These are phyloP conservation scores for Noctua fimbriata DNA, from an alignment of 2,888 invertebrate species.

Conservation along the genomic window DNA sequence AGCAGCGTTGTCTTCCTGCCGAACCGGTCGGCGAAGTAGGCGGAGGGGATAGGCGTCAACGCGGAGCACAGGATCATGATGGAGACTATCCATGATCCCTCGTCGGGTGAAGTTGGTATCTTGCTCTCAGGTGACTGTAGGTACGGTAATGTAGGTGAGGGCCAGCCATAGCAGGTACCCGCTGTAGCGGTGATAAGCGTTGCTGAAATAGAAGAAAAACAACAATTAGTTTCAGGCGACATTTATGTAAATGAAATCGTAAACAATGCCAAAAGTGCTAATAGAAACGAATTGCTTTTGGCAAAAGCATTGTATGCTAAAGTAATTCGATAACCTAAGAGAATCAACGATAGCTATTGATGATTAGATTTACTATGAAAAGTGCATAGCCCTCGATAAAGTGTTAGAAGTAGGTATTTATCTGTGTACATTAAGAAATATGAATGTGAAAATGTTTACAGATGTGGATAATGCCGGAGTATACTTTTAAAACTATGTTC, in stretches of 20 bases:
- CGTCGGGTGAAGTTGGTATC: slow-evolving; percentile 86
- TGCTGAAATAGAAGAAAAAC: slow-evolving; percentile 81
- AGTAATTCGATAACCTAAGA: slow-evolving; percentile 45
- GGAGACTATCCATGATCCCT: slow-evolving; percentile 92
- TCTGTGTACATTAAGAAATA: slow-evolving; percentile 56
- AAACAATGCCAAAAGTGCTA: slow-evolving; percentile 59
- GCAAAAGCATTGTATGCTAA: slow-evolving; percentile 58
- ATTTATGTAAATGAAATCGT: slow-evolving; percentile 31
- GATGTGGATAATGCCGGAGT: slow-evolving; percentile 59
- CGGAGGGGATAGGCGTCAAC: slow-evolving; percentile 91
- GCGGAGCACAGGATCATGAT: slow-evolving; percentile 92
- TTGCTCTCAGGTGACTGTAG: slow-evolving; percentile 84
- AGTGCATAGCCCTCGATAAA: slow-evolving; percentile 65
- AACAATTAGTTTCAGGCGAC: slow-evolving; percentile 32
- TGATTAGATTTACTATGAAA: slow-evolving; percentile 57
- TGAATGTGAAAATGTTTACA: slow-evolving; percentile 64
- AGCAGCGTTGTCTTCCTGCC: slow-evolving; percentile 93
- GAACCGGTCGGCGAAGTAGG: slow-evolving; percentile 91
- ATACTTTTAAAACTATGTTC: slow-evolving; percentile 44
- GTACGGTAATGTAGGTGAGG: slow-evolving; percentile 90
- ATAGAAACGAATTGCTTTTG: slow-evolving; percentile 58
- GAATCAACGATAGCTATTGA: slow-evolving; percentile 54
- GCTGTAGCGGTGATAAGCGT: slow-evolving; percentile 89
- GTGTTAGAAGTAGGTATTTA: slow-evolving; percentile 59
- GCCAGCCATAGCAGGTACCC: slow-evolving; percentile 91